Evolutionary conservation across 1,140 invertebrate species (phyloP), one percentile per base, ranked within the genome.

Genomic region (Stegodyphus mimosarum): DNA sequence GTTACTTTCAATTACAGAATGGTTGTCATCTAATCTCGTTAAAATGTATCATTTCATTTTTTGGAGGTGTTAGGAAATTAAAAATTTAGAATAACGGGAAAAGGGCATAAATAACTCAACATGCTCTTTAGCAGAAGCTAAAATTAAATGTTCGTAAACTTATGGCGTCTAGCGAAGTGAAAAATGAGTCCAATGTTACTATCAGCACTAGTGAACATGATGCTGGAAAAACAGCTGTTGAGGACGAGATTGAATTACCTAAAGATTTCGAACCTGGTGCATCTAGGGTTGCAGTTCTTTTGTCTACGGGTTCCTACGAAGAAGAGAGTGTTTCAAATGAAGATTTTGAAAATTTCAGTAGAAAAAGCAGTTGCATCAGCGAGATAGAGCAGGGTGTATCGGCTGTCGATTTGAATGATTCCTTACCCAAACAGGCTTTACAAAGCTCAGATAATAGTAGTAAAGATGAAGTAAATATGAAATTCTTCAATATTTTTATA

Each of bases 231-330:
- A 86, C 13, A 55, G 13, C 63, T 9, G 15, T 11, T 48, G 83
- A 86, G 63, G 83, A 86, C 64, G 74, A 77, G 50, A 53, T 50
- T 63, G 87, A 88, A 76, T 73, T 88, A 85, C 86, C 80, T 6
- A 85, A 80, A 80, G 91, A 90, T 81, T 90, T 91, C 80, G 91
- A 92, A 87, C 92, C 92, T 55, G 93, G 93, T 48, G 92, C 92
- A 75, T 92, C 92, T 7, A 87, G 89, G 11, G 94, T 94, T 88
- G 93, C 92, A 77, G 93, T 94, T 90, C 91, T 95, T 50, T 92
- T 94, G 18, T 93, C 94, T 9, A 93, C 93, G 7, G 93, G 94
- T 88, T 93, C 92, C 48, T 94, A 93, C 87, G 94, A 95, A 88
- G 93, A 94, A 87, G 93, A 93, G 64, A 92, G 93, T 69, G 76